Evolutionary conservation across 1,140 invertebrate genomes (phyloP).

Genomic region (Pseudoatta argentina): DNA sequence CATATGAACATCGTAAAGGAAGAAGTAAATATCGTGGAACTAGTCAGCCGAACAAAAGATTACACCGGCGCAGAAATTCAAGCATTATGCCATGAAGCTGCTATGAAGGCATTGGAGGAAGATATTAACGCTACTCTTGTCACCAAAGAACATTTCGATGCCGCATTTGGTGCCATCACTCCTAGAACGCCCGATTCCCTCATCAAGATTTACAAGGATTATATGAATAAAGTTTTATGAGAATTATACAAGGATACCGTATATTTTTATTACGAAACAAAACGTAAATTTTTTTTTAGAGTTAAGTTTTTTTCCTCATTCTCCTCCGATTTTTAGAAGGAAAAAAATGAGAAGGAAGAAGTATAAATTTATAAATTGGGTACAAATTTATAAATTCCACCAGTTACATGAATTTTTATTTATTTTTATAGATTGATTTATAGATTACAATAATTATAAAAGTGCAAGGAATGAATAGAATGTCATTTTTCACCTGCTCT

Average conservation of each 20-base stretch:
- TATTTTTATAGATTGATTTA: background rate
- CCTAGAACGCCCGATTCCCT: constrained; percentile 91
- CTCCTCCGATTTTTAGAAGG: background rate
- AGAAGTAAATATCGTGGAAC: constrained; percentile 88
- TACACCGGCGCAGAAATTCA: constrained; percentile 97
- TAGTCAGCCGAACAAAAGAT: constrained; percentile 90
- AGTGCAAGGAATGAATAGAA: background rate
- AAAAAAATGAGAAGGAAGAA: background rate
- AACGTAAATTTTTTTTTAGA: background rate
- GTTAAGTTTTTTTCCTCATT: background rate
- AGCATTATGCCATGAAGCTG: constrained; percentile 95
- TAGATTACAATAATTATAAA: background rate
- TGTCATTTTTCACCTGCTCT: background rate
- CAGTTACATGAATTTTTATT: background rate
- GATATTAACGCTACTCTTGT: constrained; percentile 88
- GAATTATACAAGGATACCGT: background rate
- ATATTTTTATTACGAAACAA: constrained; percentile 9
- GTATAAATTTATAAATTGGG: background rate
- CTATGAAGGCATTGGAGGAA: constrained; percentile 92
- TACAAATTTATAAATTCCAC: background rate
- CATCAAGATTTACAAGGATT: constrained; percentile 91
- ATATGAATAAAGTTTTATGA: constrained; percentile 78
- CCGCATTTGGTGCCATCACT: constrained; percentile 89
- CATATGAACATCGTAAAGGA: constrained; percentile 89
- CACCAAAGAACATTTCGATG: constrained; percentile 89